These are phyloP conservation scores for Parazoanthus darwini DNA, from an alignment of 92 coral and sea anemone species.

Conservation along the genomic window DNA sequence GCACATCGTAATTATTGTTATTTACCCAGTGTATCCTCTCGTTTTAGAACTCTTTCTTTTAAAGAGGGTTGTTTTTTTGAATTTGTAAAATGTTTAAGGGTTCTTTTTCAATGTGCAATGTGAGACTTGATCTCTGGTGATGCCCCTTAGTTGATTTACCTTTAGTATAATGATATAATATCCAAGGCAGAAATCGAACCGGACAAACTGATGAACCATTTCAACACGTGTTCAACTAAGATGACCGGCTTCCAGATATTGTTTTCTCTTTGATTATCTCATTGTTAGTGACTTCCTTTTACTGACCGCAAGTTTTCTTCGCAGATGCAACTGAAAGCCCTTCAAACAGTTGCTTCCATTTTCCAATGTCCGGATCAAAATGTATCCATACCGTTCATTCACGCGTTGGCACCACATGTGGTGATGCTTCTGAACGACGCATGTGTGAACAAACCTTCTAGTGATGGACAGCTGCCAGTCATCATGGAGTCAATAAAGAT, in stretches of 20 bases:
- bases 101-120: too few species aligned
- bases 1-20: too few species aligned
- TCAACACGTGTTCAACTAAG: neutral
- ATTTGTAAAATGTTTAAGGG: too few species aligned
- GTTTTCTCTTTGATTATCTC: neutral
- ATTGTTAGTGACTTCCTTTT: neutral
- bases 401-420: conserved; percentile 86
- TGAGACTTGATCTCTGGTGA: too few species aligned
- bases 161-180: too few species aligned
- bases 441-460: conserved; percentile 77
- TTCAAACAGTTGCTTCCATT: conserved; percentile 84
- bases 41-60: too few species aligned
- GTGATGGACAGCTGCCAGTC: conserved; percentile 76
- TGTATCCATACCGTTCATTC: conserved; percentile 82
- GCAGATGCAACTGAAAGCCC: conserved; percentile 85
- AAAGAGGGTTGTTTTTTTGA: too few species aligned
- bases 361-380: conserved; percentile 85
- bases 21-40: too few species aligned
- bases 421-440: conserved; percentile 84
- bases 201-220: too few species aligned
- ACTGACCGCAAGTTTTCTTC: neutral
- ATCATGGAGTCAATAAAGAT: conserved; percentile 82
- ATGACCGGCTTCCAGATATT: neutral
- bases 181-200: too few species aligned
- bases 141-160: too few species aligned